Evolutionary conservation across 1,140 invertebrate species (phyloP).

Genomic region (Lysiphlebus fabarum): DNA sequence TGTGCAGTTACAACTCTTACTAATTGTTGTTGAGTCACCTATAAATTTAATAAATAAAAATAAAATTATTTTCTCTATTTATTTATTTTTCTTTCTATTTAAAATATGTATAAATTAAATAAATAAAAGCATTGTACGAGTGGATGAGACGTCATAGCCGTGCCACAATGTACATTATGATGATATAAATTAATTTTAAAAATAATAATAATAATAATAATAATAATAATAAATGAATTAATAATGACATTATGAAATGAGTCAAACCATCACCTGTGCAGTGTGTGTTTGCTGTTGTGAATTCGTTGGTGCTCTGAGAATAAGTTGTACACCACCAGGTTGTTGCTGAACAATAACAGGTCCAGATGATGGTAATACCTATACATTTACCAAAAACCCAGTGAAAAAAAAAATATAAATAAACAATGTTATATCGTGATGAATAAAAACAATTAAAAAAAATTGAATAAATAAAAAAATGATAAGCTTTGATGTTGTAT

Average conservation of each 20-base stretch:
- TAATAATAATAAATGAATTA: constrained; percentile 31
- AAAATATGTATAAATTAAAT: too few relatives aligned
- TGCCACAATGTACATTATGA: neutral
- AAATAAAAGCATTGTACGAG: constrained; percentile 1
- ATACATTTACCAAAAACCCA: constrained; percentile 35
- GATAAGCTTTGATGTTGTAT: neutral
- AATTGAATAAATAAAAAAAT: constrained; percentile 10
- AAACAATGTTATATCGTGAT: neutral
- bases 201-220: too few relatives aligned
- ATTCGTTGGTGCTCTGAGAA: constrained; percentile 51
- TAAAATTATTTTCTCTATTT: too few relatives aligned
- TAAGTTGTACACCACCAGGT: constrained; percentile 52
- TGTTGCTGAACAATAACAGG: constrained; percentile 54
- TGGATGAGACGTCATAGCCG: neutral
- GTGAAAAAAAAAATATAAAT: constrained; percentile 29
- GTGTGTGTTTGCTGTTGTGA: constrained; percentile 55
- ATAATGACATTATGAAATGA: constrained; percentile 30
- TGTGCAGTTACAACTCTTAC: constrained; percentile 53
- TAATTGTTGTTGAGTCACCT: constrained; percentile 53
- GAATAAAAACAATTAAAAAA: constrained; percentile 5
- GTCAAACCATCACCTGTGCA: constrained; percentile 55
- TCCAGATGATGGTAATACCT: constrained; percentile 53
- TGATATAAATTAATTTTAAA: constrained; percentile 8
- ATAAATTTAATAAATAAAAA: constrained; percentile 13
- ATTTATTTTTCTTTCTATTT: too few relatives aligned